A percentile compares a stretch with the other conserved stretches of the same genome.
phyloP scores from a whole-genome alignment of 2,113 vertebrate genomes.

The Prietella phreatophila region DNA sequence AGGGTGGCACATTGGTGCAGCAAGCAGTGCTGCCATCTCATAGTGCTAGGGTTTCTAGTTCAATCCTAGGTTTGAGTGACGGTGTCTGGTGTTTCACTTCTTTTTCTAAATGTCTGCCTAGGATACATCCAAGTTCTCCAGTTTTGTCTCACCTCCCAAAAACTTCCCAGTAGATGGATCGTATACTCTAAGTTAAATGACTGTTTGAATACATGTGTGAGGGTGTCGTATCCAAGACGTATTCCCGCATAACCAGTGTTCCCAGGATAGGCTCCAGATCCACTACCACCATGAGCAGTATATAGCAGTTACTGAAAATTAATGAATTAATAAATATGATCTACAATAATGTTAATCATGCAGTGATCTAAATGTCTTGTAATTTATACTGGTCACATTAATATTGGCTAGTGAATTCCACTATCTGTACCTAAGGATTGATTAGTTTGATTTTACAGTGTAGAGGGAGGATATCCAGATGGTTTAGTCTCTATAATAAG shows the following conservation, averaged over 20 bases:
- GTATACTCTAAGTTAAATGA: background rate
- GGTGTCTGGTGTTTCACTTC: background rate
- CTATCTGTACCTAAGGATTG: background rate
- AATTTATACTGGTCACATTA: background rate
- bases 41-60: background rate
- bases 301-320: background rate
- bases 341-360: background rate
- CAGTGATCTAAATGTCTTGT: background rate
- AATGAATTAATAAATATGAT: background rate
- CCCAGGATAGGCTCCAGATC: background rate
- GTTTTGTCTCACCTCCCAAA: background rate
- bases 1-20: background rate
- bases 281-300: background rate
- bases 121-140: background rate
- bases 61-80: background rate
- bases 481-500: background rate
- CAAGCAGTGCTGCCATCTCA: background rate
- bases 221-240: background rate
- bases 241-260: background rate
- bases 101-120: background rate
- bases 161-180: background rate
- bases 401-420: background rate
- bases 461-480: background rate
- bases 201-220: background rate
- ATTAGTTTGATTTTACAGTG: background rate